Base-by-base conservation (phyloP, 2,888 invertebrate species). In the Ariolimax columbianus region DNA sequence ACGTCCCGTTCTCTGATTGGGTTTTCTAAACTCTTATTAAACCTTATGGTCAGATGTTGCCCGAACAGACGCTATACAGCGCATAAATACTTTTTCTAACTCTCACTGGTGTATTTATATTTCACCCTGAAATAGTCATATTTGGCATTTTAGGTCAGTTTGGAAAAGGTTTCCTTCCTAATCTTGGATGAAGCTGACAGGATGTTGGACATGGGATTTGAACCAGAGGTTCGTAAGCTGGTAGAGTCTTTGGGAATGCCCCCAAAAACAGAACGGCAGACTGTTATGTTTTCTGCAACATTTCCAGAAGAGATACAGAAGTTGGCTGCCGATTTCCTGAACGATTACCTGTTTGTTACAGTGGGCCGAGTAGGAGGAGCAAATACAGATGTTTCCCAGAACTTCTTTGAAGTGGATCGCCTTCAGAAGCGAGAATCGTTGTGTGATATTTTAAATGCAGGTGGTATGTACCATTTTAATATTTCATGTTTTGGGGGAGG, bases 321-420 rank as follows among this genome's bases (percentile, higher is more conserved):
- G 73, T 94, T 98, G 88, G 98, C 98, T 0, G 95, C 95, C 0
- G 96, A 96, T 79, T 98, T 97, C 93, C 94, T 99, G 30, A 93
- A 94, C 40, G 95, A 96, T 85, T 98, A 98, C 92, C 92, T 98
- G n/a, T 98, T 98, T 92, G 95, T 98, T 14, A 96, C 97, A 0
- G 97, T 99, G 33, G 99, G 99, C 72, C 96, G 97, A 19, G 96
- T 99, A 0, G 99, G 99, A 0, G 97, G 98, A 0, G 99, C 99
- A 14, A 98, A 97, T 91, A 94, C 96, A 0, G 98, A 99, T 94
- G 98, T 99, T 0, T 96, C 96, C 83, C 99, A 99, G 93, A 95
- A 95, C n/a, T 91, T 95, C 68, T 88, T 93, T 82, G 90, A 94
- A 86, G 94, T 95, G 0, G 94, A 95, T 11, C 96, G 96, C 88